Base-by-base conservation (phyloP, 37 sponge, comb jelly and placozoan species). In the Theonella swinhoei region DNA sequence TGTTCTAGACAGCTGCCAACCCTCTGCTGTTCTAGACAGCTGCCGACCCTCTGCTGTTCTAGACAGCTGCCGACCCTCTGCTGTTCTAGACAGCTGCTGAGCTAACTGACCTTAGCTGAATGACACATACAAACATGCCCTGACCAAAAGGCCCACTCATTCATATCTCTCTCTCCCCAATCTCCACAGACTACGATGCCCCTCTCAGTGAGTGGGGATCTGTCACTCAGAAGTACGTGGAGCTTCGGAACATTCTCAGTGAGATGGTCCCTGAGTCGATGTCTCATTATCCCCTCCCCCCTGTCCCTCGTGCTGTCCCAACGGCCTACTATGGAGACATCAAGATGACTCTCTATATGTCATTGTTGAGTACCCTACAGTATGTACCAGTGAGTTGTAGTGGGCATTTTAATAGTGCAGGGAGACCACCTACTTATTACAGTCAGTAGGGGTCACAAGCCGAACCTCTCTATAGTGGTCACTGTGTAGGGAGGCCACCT, bases 121-220 rank as follows among this genome's bases (percentile, higher is more conserved):
- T n/a, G n/a, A n/a, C n/a, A n/a, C n/a, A n/a, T n/a, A n/a, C n/a
- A n/a, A n/a, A n/a, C n/a, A n/a, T n/a, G 41, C 20, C 38, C 2
- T 34, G 63, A 35, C 34, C 37, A 34, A 36, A n/a, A 62, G 5
- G 31, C 37, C 14, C 81, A 66, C 19, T 30, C 9, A 34, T 47
- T 42, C 30, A 17, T 39, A 28, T n/a, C 66, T n/a, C 17, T 11
- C n/a, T 24, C 28, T 25, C 79, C 3, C 17, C 19, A 19, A 63
- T 62, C 38, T 73, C 0, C 36, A 8, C 81, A 93, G 97, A 97
- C 77, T 97, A 97, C 66, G 94, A 93, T 80, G 98, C 98, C 61
- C 98, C 98, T 34, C 42, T 97, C 24, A 88, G 76, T 72, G 96
- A 98, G 75, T 59, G 59, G 39, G 98, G 98, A 9, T 88, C 91